Evolutionary conservation across 2,888 invertebrate species (phyloP), one percentile per base, ranked within the genome.

Genomic region (Clivina fossor): DNA sequence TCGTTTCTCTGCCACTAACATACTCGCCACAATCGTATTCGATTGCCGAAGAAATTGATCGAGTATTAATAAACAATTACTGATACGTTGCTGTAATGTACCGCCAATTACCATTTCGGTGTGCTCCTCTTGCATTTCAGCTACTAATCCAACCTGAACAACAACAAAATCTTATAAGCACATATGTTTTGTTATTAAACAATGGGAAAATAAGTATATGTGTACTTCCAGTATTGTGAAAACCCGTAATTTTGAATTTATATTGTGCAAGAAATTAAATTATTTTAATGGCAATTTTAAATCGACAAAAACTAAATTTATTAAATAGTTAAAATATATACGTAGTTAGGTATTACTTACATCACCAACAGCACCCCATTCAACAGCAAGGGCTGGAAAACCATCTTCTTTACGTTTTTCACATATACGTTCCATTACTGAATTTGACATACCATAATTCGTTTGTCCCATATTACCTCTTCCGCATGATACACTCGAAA

Each of bases 351-450:
- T n/a, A 32, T 11, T 26, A 65, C 86, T 85, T 50, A 88, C 89
- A 72, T 95, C 93, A 48, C 93, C 95, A 47, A 95, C 82, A 28
- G 93, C 93, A 28, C 95, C 94, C 93, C 94, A 95, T 70, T 95
- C 91, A 7, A 95, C 83, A 1, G 93, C 93, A 57, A 91, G 72
- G 0, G 81, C 93, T 1, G 91, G 90, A 0, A 85, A 77, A 0
- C 90, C 88, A 4, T 84, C 82, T 51, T 72, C 73, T 65, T 77
- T 77, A 60, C 92, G 81, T 66, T 78, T 75, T 71, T 92, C 93
- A 68, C 90, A 89, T 62, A 94, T 84, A 61, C 91, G 80, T 72
- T 94, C 93, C 91, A 93, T 91, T 3, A 88, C 81, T 0, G 92
- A 91, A 76, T 94, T 95, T 35, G 92, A 86, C 78, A 88, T 86